Evolutionary conservation across 2,888 invertebrate genomes (phyloP), one percentile per base, ranked within the genome.

Genomic region (Drosophila sordidula): DNA sequence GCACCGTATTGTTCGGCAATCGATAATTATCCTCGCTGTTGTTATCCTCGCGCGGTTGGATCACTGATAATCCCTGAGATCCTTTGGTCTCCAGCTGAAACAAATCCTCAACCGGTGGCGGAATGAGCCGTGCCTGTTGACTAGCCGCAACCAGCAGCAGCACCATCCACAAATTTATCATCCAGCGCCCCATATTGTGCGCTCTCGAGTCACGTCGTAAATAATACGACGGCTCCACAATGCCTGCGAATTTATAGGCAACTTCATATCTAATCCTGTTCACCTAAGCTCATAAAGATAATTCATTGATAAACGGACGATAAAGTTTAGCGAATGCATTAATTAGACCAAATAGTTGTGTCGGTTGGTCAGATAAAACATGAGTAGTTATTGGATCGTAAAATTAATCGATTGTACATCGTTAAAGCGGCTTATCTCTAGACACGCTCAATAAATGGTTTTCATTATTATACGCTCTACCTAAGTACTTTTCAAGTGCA

Each of bases 1-100:
- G 95, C 2, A 78, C 83, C 54, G 94, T 92, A 75, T 93, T 92
- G 3, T 92, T 93, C 0, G 95, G 95, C 56, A 95, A 91, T 25
- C 93, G 92, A 91, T 94, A 90, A 41, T 90, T 76, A 5, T 41
- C n/a, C 0, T 4, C 58, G 14, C 62, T 67, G n/a, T 74, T 74
- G 16, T 75, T 72, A 25, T 74, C 78, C 25, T 47, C 77, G 3
- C 76, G 88, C 12, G 67, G 22, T 32, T 68, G 42, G 16, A 57
- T 54, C 8, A 1, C 11, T 11, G 45, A 12, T 3, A 14, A 22
- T 34, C 39, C 26, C 9, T 69, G 69, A 12, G 55, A 49, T 52
- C 70, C 84, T 64, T 87, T 83, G 0, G 75, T 79, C 39, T 83
- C 83, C 45, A 77, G 11, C 41, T 77, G 83, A 5, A 39, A 12